Base-by-base conservation (phyloP, 2,888 invertebrate species). In the Punctoribates punctum region DNA sequence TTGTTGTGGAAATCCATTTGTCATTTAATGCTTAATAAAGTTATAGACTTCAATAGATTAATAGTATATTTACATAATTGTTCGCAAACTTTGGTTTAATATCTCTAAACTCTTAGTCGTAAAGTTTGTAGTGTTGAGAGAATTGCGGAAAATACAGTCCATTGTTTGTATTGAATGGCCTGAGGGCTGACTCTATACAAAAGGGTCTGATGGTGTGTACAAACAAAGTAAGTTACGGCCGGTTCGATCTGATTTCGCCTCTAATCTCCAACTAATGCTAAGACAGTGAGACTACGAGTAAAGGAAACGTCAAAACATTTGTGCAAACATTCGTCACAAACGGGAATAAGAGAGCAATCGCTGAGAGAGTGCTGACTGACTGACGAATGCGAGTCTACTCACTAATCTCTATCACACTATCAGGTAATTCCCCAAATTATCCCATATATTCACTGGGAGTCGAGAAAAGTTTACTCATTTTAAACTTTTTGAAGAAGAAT, bases 171-270 rank as follows among this genome's bases (percentile, higher is more conserved):
- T 20, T 4, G 25, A 54, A 54, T 54, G 15, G 42, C 67, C 67
- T 67, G 29, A 67, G 42, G 60, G 67, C 67, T 42, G 42, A 67
- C 23, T 27, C 20, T 20, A 15, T 51, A 27, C 27, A 27, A 42
- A 54, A n/a, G 25, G 25, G 38, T 38, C 67, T 67, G n/a, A 67
- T 34, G n/a, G 42, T 34, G 13, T 60, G 27, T 60, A 9, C 60
- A 67, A 42, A 67, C 20, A 67, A 38, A 67, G 67, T 67, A 42
- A 38, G 67, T 67, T 67, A 67, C 23, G 42, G 67, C 67, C 67
- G 67, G 67, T 42, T 67, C 20, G 20, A 29, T 38, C 42, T 67
- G 67, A 42, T 38, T 67, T 20, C 13, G 0, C n/a, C 34, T 11
- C 38, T 67, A 38, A 67, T 67, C 67, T 20, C 27, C 9, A 42